phyloP scores from a whole-genome alignment of 2,113 vertebrate genomes.

The Panurus biarmicus region DNA sequence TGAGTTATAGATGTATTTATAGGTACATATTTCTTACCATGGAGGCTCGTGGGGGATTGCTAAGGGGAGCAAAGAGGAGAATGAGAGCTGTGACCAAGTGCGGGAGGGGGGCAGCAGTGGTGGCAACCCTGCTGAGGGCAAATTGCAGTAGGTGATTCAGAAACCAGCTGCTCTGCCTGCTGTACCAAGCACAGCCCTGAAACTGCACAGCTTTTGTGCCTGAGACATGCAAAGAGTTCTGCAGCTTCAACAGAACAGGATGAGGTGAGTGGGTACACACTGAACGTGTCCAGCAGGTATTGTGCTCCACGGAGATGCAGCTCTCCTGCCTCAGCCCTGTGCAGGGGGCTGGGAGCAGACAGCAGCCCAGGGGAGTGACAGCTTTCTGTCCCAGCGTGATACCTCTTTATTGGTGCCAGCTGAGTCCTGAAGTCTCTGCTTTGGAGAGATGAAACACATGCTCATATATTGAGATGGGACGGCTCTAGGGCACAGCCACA shows the following conservation, averaged over 20 bases:
- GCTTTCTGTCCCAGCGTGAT: neutral
- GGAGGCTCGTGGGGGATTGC: fast-evolving
- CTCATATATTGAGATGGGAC: neutral
- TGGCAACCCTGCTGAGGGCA: neutral
- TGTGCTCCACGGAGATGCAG: neutral
- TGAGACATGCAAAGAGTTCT: neutral
- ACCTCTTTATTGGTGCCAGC: conserved; percentile 24
- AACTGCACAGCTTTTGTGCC: neutral
- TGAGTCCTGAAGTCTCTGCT: conserved; percentile 28
- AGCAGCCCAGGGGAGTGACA: neutral
- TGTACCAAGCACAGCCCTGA: neutral
- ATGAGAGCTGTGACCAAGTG: neutral
- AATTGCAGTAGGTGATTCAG: neutral
- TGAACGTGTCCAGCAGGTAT: neutral
- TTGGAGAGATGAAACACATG: neutral
- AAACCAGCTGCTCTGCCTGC: neutral
- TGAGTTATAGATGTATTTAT: fast-evolving
- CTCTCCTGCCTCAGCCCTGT: neutral
- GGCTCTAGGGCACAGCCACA: conserved; percentile 24
- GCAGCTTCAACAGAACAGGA: neutral
- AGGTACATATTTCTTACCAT: neutral
- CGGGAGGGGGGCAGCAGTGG: neutral
- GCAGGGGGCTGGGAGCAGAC: neutral
- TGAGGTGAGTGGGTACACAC: fast-evolving
- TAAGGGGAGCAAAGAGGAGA: fast-evolving